Evolutionary conservation across 2,113 vertebrate genomes (phyloP), one percentile per base, ranked within the genome.

Genomic region (Pseudolaguvia tuberculata): DNA sequence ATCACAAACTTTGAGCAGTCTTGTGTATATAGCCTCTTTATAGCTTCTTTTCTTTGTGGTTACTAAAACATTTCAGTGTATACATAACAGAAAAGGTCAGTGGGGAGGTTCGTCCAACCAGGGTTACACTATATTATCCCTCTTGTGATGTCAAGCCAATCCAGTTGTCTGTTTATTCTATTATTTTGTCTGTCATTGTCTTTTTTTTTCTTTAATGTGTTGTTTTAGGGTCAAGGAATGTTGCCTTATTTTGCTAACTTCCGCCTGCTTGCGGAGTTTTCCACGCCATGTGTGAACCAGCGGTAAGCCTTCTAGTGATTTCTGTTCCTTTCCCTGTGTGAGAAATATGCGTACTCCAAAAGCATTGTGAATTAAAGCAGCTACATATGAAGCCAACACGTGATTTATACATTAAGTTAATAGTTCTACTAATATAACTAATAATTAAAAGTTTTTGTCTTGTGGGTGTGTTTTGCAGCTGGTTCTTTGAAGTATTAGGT

Each of bases 221-320:
- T 86, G 77, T 90, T 92, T 52, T 88, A 99, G 97, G 90, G 79
- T 57, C 73, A 89, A 82, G 93, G 94, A 89, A 84, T 92, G 81
- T 91, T 99, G 91, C 90, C 87, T 81, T 98, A 95, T 87, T 85
- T 98, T 89, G 96, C 93, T 82, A 99, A 98, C 90, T 96, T 97
- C 87, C 96, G 96, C 78, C 92, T 98, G 83, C 92, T 99, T 67
- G 95, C 96, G 58, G 97, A 99, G 87, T 94, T 99, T 85, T 99
- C 97, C 81, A 99, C 95, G 78, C 97, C 96, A 25, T 99, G 96
- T 85, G 96, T 99, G 85, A 99, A 99, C 88, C 97, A 99, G 90
- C 92, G 97, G 97, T 99, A 94, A 77, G 96, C 93, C 73, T 58
- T 68, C 29, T 13, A 18, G 25, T 45, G 51, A 59, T 65, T 70